phyloP scores from a whole-genome alignment of 2,113 vertebrate genomes.

The Pteronura brasiliensis region DNA sequence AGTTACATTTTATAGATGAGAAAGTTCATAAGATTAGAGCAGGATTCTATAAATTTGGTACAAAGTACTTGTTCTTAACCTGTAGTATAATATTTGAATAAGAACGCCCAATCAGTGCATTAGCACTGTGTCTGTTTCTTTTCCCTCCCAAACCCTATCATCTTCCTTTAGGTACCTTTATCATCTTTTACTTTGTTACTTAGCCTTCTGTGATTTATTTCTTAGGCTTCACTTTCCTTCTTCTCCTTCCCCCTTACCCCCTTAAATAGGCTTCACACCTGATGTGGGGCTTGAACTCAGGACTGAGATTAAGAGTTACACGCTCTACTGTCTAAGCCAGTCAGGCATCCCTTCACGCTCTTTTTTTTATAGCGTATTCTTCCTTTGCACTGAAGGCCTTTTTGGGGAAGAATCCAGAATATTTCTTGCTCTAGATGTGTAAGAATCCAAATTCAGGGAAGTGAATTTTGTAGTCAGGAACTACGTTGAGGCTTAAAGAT shows the following conservation, averaged over 20 bases:
- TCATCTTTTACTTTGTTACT: neutral
- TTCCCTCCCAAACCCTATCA: neutral
- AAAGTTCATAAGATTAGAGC: neutral
- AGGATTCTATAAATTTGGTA: neutral
- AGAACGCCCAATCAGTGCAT: neutral
- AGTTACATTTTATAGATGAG: slow-evolving; percentile 17
- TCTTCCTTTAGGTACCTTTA: neutral
- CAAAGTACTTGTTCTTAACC: neutral
- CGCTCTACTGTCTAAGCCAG: neutral
- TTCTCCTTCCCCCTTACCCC: too few relatives aligned
- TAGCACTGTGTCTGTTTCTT: neutral
- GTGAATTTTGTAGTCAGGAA: neutral
- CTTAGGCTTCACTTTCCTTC: neutral
- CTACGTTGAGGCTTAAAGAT: neutral
- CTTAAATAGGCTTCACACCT: neutral
- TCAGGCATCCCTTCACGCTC: neutral
- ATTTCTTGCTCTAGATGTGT: neutral
- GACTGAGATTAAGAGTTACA: neutral
- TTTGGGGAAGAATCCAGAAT: slow-evolving; percentile 9
- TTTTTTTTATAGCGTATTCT: neutral
- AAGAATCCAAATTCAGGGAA: slow-evolving; percentile 14
- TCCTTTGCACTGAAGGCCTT: neutral
- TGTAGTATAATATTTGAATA: neutral
- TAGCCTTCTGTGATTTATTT: neutral
- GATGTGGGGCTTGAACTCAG: neutral